A percentile compares a stretch with the other conserved stretches of the same genome.
Conservation (phyloP, 2,797 vertebrate genomes). For the Okamejei kenojei region DNA sequence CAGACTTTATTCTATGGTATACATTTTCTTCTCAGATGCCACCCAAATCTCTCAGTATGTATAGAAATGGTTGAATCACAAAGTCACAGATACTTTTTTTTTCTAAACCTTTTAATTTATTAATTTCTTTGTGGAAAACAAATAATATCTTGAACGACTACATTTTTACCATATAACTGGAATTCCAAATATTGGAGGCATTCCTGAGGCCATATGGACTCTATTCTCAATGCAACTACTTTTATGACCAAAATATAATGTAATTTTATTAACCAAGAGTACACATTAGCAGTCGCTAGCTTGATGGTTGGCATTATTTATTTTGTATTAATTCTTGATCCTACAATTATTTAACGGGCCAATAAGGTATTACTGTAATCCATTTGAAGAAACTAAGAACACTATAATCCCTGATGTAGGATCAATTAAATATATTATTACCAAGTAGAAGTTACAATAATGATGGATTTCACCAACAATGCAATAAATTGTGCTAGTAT, state of each 20-base stretch:
- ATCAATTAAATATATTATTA: neutral
- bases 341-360: neutral
- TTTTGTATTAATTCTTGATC: neutral
- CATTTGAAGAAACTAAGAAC: neutral
- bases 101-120: neutral
- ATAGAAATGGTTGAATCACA: too few relatives aligned
- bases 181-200: conserved; percentile 2
- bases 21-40: neutral
- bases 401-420: neutral
- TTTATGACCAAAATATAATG: neutral
- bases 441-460: neutral
- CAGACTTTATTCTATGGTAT: neutral
- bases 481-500: neutral
- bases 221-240: neutral
- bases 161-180: neutral
- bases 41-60: neutral
- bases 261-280: neutral
- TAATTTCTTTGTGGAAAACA: neutral
- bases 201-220: neutral
- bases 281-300: neutral
- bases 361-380: neutral
- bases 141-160: neutral
- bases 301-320: neutral
- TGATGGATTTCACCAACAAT: neutral
- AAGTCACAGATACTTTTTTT: neutral